Base-by-base conservation (phyloP, 64 coral and sea anemone genomes). In the Montipora foliosa region DNA sequence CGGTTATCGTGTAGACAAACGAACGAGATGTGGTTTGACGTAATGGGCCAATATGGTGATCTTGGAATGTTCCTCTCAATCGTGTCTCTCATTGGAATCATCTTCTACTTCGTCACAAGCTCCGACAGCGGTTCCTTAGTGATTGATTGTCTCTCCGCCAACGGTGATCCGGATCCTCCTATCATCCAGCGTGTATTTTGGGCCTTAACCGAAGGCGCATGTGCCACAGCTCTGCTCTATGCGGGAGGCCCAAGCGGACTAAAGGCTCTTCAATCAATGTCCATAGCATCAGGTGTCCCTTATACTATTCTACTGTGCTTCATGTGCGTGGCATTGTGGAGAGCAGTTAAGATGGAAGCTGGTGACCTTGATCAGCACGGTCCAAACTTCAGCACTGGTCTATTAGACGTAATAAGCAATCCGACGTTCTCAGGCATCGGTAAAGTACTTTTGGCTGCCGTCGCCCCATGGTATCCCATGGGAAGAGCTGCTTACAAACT, bases 191-290 rank as follows among this genome's bases (percentile, higher is more conserved):
- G 87, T 8, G 46, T 89, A 44, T 89, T 89, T 50, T 89, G 87
- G 87, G 87, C 87, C 17, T 79, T 89, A 66, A 89, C 87, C 21
- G 87, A 89, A 62, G 87, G 87, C 44, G 87, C 87, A 37, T 89
- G 87, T 61, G 74, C 87, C 50, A 78, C 87, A 45, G 47, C 72
- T 13, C 58, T 89, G 22, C 87, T 89, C 29, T 77, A 66, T 17
- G 44, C 87, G 4, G 87, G 87, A 59, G 87, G 87, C 19, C 4
- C 10, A 10, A 61, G 57, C 72, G 87, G 20, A 11, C 44, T 89
- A 11, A 60, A 20, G 6, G 87, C 87, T 60, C 87, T 89, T 5
- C 87, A 53, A 21, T 70, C 87, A 59, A 48, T 79, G 73, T 89
- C 87, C 37, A 79, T 89, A 78, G 51, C 87, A 75, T 76, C 87